These are phyloP conservation scores for Nasua narica DNA, from an alignment of 2,797 vertebrate species.

Conservation along the genomic window DNA sequence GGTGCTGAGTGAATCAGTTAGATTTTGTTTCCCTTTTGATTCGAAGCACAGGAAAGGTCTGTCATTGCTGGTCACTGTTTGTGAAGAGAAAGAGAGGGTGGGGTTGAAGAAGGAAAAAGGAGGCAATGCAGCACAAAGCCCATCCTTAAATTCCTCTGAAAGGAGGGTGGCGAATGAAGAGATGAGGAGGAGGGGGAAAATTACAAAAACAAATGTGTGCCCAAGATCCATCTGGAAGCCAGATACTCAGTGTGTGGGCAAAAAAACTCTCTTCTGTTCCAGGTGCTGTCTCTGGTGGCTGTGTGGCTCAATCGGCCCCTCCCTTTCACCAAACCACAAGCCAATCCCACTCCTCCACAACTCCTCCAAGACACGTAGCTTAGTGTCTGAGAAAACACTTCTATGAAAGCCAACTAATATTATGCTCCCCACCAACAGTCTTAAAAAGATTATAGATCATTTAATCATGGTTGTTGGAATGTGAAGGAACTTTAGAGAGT, in stretches of 20 bases:
- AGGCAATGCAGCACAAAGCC: background rate
- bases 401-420: background rate
- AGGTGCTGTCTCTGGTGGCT: constrained; percentile 56
- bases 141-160: constrained; percentile 59
- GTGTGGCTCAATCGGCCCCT: background rate
- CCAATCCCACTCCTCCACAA: background rate
- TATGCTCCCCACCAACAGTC: background rate
- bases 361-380: background rate
- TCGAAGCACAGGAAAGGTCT: constrained; percentile 2
- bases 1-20: constrained; percentile 19
- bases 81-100: constrained; percentile 26
- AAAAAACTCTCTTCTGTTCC: constrained; percentile 48
- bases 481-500: background rate
- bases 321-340: constrained; percentile 41
- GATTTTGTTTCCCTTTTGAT: constrained; percentile 11
- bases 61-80: background rate
- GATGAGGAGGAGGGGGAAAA: background rate
- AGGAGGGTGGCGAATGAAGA: constrained; percentile 47
- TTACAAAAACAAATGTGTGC: constrained; percentile 65
- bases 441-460: background rate
- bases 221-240: constrained; percentile 74
- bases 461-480: background rate
- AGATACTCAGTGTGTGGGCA: constrained; percentile 75
- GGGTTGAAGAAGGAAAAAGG: background rate
- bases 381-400: background rate